Evolutionary conservation across 64 coral and sea anemone genomes (phyloP).

Genomic region (Actinia tenebrosa): DNA sequence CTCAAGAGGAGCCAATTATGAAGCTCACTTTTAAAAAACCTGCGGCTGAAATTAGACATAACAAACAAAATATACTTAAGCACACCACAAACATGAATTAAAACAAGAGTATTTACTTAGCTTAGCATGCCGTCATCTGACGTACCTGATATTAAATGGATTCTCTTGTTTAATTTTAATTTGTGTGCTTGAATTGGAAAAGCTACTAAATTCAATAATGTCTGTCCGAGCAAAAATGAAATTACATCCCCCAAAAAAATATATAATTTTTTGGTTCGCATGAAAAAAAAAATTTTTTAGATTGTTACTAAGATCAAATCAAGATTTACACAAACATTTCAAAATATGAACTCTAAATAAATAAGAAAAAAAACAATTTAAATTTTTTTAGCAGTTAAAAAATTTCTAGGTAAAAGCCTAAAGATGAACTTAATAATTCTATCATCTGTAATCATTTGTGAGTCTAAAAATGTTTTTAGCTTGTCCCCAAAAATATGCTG

Average conservation of each 20-base stretch:
- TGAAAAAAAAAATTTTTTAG: no score
- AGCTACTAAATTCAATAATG: not conserved
- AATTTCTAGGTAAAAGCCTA: not conserved
- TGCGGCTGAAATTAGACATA: not conserved
- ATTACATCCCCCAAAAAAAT: no score
- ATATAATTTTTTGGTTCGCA: no score
- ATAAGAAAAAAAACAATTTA: not conserved
- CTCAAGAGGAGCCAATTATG: not conserved
- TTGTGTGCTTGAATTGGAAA: not conserved
- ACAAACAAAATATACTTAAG: not conserved
- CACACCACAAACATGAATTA: not conserved
- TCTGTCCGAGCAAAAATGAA: not conserved
- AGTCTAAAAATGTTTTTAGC: no score
- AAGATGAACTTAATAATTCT: not conserved
- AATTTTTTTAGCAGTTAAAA: not conserved
- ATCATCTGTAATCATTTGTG: no score
- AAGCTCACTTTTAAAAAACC: not conserved
- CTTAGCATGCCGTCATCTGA: not conserved
- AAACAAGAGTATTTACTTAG: not conserved
- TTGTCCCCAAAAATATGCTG: no score
- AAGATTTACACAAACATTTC: not conserved
- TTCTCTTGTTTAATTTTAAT: not conserved
- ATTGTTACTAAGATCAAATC: not conserved
- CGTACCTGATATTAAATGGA: not conserved
- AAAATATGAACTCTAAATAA: not conserved